These are phyloP conservation scores for Chrosomus eos DNA, from an alignment of 2,797 vertebrate species.

Conservation along the genomic window DNA sequence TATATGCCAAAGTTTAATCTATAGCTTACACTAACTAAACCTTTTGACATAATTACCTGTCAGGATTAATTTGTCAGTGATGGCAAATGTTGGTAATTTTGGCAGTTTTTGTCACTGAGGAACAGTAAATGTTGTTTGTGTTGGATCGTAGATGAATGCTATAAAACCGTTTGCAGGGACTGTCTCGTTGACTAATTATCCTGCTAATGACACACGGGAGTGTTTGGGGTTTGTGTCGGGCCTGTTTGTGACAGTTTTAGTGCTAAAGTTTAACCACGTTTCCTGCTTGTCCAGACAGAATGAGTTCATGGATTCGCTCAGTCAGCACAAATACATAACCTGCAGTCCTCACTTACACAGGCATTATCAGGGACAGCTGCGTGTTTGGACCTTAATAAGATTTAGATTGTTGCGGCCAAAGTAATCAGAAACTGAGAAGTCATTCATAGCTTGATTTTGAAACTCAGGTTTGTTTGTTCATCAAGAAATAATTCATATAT, in stretches of 20 bases:
- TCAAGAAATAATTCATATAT: neutral
- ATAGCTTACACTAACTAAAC: neutral
- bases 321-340: slow-evolving; percentile 74
- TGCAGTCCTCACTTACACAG: slow-evolving; percentile 27
- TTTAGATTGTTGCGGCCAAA: neutral
- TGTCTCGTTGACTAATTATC: slow-evolving; percentile 19
- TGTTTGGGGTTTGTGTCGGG: neutral
- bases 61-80: neutral
- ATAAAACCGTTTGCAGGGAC: neutral
- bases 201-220: slow-evolving; percentile 15
- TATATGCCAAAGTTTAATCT: neutral
- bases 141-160: neutral
- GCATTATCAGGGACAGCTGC: slow-evolving; percentile 11
- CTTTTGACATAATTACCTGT: neutral
- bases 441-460: neutral
- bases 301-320: slow-evolving; percentile 57
- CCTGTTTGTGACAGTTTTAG: slow-evolving; percentile 38
- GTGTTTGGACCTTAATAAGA: neutral
- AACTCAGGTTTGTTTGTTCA: neutral
- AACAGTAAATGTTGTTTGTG: neutral
- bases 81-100: neutral
- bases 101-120: neutral
- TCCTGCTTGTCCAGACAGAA: slow-evolving; percentile 68
- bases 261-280: slow-evolving; percentile 78
- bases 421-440: neutral